These are phyloP conservation scores for Pardalotus punctatus DNA, from an alignment of 2,113 vertebrate species.

Conservation along the genomic window DNA sequence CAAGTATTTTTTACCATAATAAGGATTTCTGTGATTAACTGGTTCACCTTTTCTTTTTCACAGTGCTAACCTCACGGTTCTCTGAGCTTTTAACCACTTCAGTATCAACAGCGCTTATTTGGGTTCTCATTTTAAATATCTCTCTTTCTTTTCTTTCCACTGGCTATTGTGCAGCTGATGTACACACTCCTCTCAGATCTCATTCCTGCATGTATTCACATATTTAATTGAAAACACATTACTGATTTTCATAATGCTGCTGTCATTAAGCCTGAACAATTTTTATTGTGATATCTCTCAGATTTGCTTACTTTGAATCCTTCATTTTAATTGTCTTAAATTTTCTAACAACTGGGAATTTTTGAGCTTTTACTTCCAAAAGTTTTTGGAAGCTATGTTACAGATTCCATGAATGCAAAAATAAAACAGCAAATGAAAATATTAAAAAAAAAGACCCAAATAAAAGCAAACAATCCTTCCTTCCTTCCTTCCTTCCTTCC, in stretches of 20 bases:
- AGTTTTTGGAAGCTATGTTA: not conserved
- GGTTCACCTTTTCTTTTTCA: not conserved
- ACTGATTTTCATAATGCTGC: not conserved
- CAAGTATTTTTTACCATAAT: not conserved
- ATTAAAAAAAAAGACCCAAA: not conserved
- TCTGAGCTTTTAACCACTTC: not conserved
- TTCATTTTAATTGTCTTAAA: not conserved
- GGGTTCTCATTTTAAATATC: not conserved
- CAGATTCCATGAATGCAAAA: not conserved
- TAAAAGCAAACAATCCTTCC: not conserved
- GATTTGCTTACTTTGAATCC: not conserved
- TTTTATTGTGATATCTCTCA: not conserved
- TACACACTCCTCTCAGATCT: not conserved
- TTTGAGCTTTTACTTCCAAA: not conserved
- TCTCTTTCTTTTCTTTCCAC: not conserved
- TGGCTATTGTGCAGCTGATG: not conserved
- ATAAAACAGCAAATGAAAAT: not conserved
- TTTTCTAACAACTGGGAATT: not conserved
- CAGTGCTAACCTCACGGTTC: not conserved
- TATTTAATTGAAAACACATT: not conserved
- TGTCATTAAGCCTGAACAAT: not conserved
- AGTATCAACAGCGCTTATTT: not conserved
- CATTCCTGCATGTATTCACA: accelerated
- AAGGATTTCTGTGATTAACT: not conserved
- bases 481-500: no score